A percentile compares a stretch with the other conserved stretches of the same genome.
Evolutionary conservation across 2,113 vertebrate species (phyloP).

Genomic region (Lagopus muta): DNA sequence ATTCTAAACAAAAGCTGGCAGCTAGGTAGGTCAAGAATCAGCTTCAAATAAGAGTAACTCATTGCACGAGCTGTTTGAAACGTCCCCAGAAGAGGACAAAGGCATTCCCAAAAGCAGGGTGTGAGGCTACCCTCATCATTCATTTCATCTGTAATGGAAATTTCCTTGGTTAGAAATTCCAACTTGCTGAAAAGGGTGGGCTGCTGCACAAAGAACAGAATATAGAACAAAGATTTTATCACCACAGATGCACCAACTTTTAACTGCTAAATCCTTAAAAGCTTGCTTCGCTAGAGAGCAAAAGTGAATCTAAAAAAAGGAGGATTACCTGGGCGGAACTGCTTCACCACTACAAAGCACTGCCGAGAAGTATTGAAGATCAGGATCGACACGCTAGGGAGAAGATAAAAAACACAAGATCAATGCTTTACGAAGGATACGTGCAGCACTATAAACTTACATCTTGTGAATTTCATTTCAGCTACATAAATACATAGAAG

Average conservation of each 20-base stretch:
- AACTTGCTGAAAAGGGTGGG: conserved; percentile 7
- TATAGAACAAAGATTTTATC: conserved; percentile 57
- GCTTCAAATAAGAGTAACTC: background rate
- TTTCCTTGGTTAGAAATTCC: conserved; percentile 46
- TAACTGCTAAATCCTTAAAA: conserved; percentile 55
- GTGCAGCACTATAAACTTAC: background rate
- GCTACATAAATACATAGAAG: background rate
- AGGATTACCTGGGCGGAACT: conserved; percentile 91
- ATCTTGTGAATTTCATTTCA: conserved; percentile 24
- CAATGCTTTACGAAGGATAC: conserved; percentile 39
- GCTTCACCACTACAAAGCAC: conserved; percentile 93
- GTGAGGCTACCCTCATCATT: background rate
- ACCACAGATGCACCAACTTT: conserved; percentile 51
- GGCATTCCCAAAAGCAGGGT: background rate
- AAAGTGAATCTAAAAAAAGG: conserved; percentile 48
- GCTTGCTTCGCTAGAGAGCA: conserved; percentile 44
- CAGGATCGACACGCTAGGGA: conserved; percentile 87
- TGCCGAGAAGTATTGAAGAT: conserved; percentile 90
- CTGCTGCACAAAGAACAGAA: conserved; percentile 33
- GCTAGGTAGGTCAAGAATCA: background rate
- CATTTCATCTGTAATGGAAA: conserved; percentile 7
- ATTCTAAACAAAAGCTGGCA: background rate
- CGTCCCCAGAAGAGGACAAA: conserved; percentile 3
- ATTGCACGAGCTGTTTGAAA: background rate
- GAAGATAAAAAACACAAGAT: conserved; percentile 33